Evolutionary conservation across 2,888 invertebrate species (phyloP).

Genomic region (Pocota personata): DNA sequence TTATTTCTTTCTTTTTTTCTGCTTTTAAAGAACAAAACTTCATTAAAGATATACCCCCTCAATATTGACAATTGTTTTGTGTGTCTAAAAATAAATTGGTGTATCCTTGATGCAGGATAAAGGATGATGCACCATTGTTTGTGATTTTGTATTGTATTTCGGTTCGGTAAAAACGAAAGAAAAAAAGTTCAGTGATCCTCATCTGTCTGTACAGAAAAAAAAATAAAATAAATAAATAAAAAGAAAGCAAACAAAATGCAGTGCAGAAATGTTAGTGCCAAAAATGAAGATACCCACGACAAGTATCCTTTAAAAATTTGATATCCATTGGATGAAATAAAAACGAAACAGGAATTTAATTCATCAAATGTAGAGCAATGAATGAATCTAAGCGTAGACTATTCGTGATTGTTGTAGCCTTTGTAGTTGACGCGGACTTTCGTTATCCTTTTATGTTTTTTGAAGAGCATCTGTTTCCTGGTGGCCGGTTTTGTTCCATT

Average conservation of each 20-base stretch:
- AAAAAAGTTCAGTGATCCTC: slow-evolving; percentile 15
- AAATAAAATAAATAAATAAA: neutral
- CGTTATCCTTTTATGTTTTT: slow-evolving; percentile 22
- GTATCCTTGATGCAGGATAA: slow-evolving; percentile 37
- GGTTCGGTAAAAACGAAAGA: neutral
- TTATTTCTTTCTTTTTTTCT: slow-evolving; percentile 9
- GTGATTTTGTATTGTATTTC: neutral
- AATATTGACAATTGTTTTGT: slow-evolving; percentile 24
- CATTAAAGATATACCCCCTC: neutral
- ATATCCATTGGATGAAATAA: slow-evolving; percentile 16
- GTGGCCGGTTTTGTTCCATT: slow-evolving; percentile 11
- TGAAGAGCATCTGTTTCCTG: slow-evolving; percentile 41
- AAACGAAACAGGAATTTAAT: slow-evolving; percentile 3
- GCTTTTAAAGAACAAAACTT: slow-evolving; percentile 9
- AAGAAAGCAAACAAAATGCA: slow-evolving; percentile 3
- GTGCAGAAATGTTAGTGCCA: slow-evolving; percentile 35
- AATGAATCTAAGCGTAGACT: slow-evolving; percentile 41
- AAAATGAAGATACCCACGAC: slow-evolving; percentile 1
- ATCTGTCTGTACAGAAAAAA: neutral
- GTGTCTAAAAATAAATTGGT: slow-evolving; percentile 35
- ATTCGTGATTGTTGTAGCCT: slow-evolving; percentile 14
- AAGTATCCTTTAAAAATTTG: neutral
- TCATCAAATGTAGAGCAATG: slow-evolving; percentile 50
- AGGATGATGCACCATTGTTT: slow-evolving; percentile 25
- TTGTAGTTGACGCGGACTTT: slow-evolving; percentile 29